Evolutionary conservation across 2,888 invertebrate genomes (phyloP).

Genomic region (Marasmarcha lunaedactyla): DNA sequence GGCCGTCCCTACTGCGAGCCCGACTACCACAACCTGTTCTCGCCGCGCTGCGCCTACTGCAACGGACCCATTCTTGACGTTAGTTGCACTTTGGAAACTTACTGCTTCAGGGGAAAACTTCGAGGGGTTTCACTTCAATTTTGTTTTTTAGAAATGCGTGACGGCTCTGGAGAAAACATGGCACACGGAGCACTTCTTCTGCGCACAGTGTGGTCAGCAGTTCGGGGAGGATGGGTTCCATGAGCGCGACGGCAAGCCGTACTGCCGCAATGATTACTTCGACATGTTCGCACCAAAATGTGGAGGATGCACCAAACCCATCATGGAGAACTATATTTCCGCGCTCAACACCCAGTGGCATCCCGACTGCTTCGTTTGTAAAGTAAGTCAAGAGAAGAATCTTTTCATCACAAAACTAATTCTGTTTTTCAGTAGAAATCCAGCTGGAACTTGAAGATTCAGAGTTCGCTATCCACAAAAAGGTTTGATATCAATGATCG

Average conservation of each 20-base stretch:
- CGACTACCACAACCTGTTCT: slow-evolving; percentile 98
- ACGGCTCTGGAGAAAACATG: slow-evolving; percentile 97
- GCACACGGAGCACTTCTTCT: slow-evolving; percentile 99
- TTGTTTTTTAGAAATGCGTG: slow-evolving; percentile 98
- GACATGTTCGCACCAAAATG: slow-evolving; percentile 99
- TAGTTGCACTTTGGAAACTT: slow-evolving; percentile 58
- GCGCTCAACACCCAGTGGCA: slow-evolving; percentile 99
- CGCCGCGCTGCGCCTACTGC: slow-evolving; percentile 98
- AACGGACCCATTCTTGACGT: slow-evolving; percentile 99
- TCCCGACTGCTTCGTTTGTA: slow-evolving; percentile 98
- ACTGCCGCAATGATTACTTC: slow-evolving; percentile 96
- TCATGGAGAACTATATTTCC: slow-evolving; percentile 98
- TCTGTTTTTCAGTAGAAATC: slow-evolving; percentile 8
- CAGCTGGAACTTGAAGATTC: not conserved
- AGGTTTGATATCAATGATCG: slow-evolving; percentile 19
- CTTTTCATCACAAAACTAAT: slow-evolving; percentile 3
- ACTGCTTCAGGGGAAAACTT: no score
- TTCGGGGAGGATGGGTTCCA: slow-evolving; percentile 99
- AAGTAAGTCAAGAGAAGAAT: slow-evolving; percentile 81
- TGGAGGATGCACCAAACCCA: slow-evolving; percentile 94
- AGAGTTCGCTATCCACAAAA: slow-evolving; percentile 6
- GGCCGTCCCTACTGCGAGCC: slow-evolving; percentile 97
- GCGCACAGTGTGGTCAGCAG: slow-evolving; percentile 96
- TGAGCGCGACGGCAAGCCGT: slow-evolving; percentile 95
- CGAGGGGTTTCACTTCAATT: slow-evolving; percentile 35